Percentiles rank a stretch among this genome's conserved stretches.
phyloP scores from a whole-genome alignment of 2,888 invertebrate species.

The Unio pictorum region DNA sequence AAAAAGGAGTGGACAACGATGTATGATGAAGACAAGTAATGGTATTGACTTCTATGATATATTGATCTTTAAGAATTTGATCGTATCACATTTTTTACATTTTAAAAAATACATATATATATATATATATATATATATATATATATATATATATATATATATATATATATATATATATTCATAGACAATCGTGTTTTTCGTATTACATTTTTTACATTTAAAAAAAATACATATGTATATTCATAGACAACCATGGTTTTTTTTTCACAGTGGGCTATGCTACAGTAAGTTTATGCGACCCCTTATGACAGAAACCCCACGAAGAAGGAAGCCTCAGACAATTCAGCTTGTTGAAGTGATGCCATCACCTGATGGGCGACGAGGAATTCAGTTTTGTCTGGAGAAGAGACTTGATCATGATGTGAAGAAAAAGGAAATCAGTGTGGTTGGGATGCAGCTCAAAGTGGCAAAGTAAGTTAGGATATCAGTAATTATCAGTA shows the following conservation, averaged over 20 bases:
- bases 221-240: no score
- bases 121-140: no score
- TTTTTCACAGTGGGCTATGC: constrained; percentile 79
- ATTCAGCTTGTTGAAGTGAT: constrained; percentile 89
- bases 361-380: constrained; percentile 74
- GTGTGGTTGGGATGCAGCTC: constrained; percentile 34
- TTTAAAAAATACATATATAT: no score
- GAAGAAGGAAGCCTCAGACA: constrained; percentile 79
- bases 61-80: no score
- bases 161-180: no score
- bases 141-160: no score
- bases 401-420: constrained; percentile 64
- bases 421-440: constrained; percentile 4
- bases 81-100: no score
- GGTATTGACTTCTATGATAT: no score
- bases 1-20: no score
- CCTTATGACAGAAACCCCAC: constrained; percentile 73
- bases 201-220: no score
- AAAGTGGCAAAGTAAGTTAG: constrained; percentile 55
- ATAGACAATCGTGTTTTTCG: neutral
- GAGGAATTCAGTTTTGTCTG: constrained; percentile 79
- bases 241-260: neutral
- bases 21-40: no score
- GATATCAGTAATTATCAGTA: no score
- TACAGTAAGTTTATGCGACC: constrained; percentile 83